Percentiles rank a stretch among this genome's conserved stretches.
phyloP scores from a whole-genome alignment of 2,113 vertebrate species.

The Sceloporus undulatus region DNA sequence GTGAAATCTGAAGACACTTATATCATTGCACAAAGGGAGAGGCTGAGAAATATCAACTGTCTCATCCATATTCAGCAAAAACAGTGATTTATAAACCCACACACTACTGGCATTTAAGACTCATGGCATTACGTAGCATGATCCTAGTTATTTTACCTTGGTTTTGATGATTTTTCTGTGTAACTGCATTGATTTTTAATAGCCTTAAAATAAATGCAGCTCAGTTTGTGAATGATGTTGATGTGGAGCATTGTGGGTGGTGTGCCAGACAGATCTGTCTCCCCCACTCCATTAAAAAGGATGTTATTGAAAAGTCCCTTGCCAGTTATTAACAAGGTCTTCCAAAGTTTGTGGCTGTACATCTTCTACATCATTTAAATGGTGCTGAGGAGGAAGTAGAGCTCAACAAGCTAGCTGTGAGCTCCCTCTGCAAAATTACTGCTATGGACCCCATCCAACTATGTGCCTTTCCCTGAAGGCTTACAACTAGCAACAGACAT shows the following conservation, averaged over 20 bases:
- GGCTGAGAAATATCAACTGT: not conserved
- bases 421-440: not conserved
- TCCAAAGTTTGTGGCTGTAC: not conserved
- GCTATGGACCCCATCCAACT: too few species aligned
- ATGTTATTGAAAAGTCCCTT: not conserved
- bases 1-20: not conserved
- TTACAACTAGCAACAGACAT: not conserved
- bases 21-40: not conserved
- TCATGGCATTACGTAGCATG: not conserved
- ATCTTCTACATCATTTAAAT: not conserved
- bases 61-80: not conserved
- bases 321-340: not conserved
- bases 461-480: not conserved
- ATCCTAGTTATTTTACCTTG: not conserved
- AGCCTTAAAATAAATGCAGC: not conserved
- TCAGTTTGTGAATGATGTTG: not conserved
- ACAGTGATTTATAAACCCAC: not conserved
- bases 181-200: not conserved
- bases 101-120: conserved; percentile 1
- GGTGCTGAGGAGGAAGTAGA: too few species aligned
- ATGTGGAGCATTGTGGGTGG: too few species aligned
- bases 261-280: not conserved
- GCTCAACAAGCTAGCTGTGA: not conserved
- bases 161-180: not conserved
- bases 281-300: not conserved